Conservation (phyloP, 1,140 invertebrate genomes). For the Leucophenga varia region DNA sequence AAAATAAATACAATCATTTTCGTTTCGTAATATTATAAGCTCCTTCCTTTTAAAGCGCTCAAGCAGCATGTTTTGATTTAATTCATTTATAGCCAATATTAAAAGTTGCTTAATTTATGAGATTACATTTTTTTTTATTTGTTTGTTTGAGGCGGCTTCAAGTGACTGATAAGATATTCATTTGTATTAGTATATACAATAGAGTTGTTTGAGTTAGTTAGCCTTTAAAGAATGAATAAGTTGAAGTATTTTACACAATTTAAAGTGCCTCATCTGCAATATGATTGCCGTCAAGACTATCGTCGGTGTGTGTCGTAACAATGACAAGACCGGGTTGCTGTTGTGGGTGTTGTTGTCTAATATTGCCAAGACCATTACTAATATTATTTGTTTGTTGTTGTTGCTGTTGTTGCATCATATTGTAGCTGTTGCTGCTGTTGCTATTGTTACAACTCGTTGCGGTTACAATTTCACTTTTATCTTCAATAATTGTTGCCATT, state of each 20-base stretch:
- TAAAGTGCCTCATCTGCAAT: constrained; percentile 50
- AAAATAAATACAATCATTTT: no score
- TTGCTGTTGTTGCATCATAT: constrained; percentile 1
- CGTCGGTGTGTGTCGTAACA: constrained; percentile 32
- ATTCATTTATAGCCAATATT: no score
- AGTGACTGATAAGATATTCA: no score
- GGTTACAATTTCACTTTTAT: constrained; percentile 23
- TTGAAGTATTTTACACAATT: constrained; percentile 1
- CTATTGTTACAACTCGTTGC: background rate
- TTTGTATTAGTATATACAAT: no score
- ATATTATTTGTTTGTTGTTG: constrained; percentile 4
- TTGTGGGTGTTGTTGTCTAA: constrained; percentile 1
- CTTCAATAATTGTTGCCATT: constrained; percentile 42
- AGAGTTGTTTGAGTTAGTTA: no score
- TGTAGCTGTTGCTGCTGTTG: constrained; percentile 4
- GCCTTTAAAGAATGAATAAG: no score
- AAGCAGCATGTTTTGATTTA: no score
- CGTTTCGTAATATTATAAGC: no score
- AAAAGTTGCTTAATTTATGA: constrained; percentile 48
- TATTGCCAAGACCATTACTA: constrained; percentile 4
- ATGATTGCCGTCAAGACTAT: constrained; percentile 20
- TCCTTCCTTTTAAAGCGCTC: no score
- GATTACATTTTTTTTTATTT: no score
- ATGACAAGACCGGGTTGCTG: constrained; percentile 26
- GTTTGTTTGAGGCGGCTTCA: no score